phyloP scores from a whole-genome alignment of 1,140 invertebrate genomes.

The Drosophila lacteicornis region DNA sequence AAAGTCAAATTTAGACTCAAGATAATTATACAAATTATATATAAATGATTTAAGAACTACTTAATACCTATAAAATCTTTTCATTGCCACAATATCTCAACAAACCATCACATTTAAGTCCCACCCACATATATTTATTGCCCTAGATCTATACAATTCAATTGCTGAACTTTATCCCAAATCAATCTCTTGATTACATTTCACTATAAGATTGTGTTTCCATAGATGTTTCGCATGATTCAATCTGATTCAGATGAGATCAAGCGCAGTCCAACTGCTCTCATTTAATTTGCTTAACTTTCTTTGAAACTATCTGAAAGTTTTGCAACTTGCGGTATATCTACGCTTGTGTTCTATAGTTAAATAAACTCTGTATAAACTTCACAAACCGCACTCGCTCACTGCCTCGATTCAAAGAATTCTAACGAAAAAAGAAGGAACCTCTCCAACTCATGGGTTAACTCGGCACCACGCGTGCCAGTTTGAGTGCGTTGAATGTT shows the following conservation, averaged over 20 bases:
- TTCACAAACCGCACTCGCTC: slow-evolving; percentile 12
- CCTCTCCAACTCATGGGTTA: slow-evolving; percentile 34
- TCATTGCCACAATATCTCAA: not conserved
- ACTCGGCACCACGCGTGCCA: slow-evolving; percentile 15
- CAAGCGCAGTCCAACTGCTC: not conserved
- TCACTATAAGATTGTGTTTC: slow-evolving; percentile 1
- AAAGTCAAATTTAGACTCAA: not conserved
- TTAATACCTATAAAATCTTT: not conserved
- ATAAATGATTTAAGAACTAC: not conserved
- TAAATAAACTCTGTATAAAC: slow-evolving; percentile 39
- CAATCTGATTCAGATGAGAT: not conserved
- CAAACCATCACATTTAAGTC: not conserved
- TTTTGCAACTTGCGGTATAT: slow-evolving; percentile 20
- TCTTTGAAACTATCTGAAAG: slow-evolving; percentile 17
- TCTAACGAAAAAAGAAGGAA: slow-evolving; percentile 2
- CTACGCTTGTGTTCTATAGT: slow-evolving; percentile 9
- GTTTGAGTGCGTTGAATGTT: slow-evolving; percentile 37
- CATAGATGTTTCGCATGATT: not conserved
- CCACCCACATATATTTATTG: not conserved
- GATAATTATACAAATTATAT: not conserved
- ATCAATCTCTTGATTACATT: slow-evolving; percentile 11
- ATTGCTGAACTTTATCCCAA: not conserved
- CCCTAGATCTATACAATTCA: not conserved
- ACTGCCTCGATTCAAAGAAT: slow-evolving; percentile 20
- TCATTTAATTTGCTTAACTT: slow-evolving; percentile 34